These are phyloP conservation scores for Apamea anceps DNA, from an alignment of 2,888 invertebrate genomes.

Conservation along the genomic window DNA sequence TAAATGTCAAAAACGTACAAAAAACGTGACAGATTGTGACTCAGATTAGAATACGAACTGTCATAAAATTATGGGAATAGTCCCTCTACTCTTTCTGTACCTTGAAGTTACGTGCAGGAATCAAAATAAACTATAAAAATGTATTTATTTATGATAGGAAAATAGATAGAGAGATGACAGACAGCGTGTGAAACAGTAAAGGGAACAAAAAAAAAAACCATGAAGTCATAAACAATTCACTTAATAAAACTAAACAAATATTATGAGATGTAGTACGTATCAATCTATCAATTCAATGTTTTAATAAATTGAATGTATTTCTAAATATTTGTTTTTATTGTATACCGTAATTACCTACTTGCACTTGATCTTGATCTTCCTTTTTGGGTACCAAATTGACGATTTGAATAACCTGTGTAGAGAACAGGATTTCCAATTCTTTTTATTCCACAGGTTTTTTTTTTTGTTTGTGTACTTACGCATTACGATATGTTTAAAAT, in stretches of 20 bases:
- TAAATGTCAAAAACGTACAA: neutral
- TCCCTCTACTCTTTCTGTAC: neutral
- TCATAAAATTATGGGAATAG: neutral
- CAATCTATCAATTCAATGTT: neutral
- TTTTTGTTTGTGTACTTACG: no score
- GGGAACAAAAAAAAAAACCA: no score
- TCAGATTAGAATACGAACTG: neutral
- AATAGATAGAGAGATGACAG: no score
- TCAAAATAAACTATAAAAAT: neutral
- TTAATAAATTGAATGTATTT: conserved; percentile 5
- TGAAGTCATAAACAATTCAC: no score
- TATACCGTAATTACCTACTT: neutral
- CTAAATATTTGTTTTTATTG: neutral
- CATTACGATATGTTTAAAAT: neutral
- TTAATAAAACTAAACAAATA: no score
- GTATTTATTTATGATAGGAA: no score
- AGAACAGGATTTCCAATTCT: neutral
- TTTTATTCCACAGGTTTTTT: neutral
- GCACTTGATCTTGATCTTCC: neutral
- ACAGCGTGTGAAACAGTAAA: no score
- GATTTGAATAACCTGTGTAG: neutral
- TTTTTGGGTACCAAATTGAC: neutral
- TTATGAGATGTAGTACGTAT: neutral
- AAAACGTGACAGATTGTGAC: neutral
- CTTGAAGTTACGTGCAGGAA: neutral